Conservation (phyloP, 2,113 vertebrate species). For the Mustela lutreola region DNA sequence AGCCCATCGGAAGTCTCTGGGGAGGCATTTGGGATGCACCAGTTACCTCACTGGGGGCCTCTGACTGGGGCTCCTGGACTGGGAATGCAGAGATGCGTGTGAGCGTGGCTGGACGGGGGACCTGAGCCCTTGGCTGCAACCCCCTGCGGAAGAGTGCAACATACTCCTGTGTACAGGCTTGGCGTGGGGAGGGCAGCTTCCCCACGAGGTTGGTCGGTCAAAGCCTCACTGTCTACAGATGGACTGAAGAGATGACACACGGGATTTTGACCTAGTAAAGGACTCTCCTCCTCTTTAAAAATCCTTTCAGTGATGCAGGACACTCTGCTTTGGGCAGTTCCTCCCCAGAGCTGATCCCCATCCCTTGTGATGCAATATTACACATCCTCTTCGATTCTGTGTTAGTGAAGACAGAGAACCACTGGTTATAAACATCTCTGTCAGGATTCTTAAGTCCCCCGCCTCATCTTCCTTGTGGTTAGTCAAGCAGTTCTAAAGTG, state of each 20-base stretch:
- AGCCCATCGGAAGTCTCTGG: not conserved
- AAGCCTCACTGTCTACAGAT: not conserved
- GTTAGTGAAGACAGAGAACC: not conserved
- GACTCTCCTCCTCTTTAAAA: not conserved
- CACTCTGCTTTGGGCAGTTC: too few species aligned
- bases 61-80: too few species aligned
- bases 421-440: not conserved
- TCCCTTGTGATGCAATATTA: not conserved
- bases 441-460: not conserved
- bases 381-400: not conserved
- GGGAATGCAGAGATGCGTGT: not conserved
- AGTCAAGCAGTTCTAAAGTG: not conserved
- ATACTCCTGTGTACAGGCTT: not conserved
- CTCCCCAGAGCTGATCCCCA: not conserved
- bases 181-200: not conserved
- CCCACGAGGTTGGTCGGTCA: not conserved
- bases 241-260: not conserved
- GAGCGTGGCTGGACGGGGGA: not conserved
- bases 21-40: not conserved
- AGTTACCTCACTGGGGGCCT: not conserved
- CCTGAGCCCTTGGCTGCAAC: not conserved
- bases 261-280: not conserved
- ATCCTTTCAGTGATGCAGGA: not conserved
- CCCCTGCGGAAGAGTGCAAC: not conserved
- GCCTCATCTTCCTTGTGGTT: not conserved